Base-by-base conservation (phyloP, 2,797 vertebrate species). In the Chaetophractus vellerosus region DNA sequence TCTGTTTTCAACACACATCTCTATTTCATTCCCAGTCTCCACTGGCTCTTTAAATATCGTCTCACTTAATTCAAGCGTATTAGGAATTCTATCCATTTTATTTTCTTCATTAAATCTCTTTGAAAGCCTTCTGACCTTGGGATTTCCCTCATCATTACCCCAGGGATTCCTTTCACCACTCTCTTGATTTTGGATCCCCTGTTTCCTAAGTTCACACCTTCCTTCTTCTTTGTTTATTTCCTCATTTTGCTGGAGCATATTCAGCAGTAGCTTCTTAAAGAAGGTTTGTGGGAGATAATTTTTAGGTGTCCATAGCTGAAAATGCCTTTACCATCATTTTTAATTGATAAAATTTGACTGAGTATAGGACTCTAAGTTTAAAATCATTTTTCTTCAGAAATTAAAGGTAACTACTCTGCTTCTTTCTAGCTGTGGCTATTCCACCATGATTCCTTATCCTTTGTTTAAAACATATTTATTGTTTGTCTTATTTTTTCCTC, bases 361-460 rank as follows among this genome's bases (percentile, higher is more conserved):
- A 68, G 28, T 59, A 76, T 14, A 50, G 50, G 69, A 78, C n/a
- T 79, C 28, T 74, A 6, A 36, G 10, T 28, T 80, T 19, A 19
- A 95, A 91, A 93, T 21, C 11, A 28, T 48, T 90, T 85, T 92
- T 52, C 69, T 90, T 91, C 63, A 93, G 64, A 94, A 93, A 92
- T 61, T 90, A 33, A 69, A 93, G 72, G 64, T 48, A 78, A 8
- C 38, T 33, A 63, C 68, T 38, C 38, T 78, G 26, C 55, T 87
- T 57, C 16, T 36, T 90, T 88, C 72, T 84, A 31, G 55, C 15
- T 88, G 4, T 59, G 36, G 66, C 5, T 41, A 82, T 50, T 14
- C 36, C 38, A 41, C 75, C 78, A 64, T 69, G 28, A 83, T 74
- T 64, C n/a, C 26, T 72, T 61, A 76, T 45, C 7, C 16, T 93